These are phyloP conservation scores for Aldabrachelys gigantea DNA, from an alignment of 2,113 vertebrate species.

Conservation along the genomic window DNA sequence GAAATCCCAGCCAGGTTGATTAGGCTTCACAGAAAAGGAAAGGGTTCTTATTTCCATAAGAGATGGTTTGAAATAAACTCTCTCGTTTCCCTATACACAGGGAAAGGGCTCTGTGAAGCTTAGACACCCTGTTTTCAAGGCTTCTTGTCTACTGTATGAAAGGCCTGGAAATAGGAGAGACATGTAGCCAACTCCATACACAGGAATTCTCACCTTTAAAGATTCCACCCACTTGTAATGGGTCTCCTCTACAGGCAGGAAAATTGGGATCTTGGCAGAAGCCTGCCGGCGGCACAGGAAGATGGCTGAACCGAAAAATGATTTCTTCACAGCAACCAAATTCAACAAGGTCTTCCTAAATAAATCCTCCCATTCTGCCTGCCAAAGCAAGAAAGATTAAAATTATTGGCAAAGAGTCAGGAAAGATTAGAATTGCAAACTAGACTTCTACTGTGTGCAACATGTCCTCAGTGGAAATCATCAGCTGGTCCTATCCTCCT, in stretches of 20 bases:
- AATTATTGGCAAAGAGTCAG: background rate
- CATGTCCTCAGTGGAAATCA: background rate
- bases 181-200: background rate
- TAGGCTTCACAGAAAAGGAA: background rate
- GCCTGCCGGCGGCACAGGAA: slow-evolving; percentile 85
- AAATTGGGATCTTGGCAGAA: slow-evolving; percentile 70
- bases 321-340: slow-evolving; percentile 85
- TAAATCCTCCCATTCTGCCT: slow-evolving; percentile 89
- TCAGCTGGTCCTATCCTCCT: background rate
- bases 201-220: slow-evolving; percentile 85
- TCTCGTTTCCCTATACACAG: background rate
- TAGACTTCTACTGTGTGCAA: background rate
- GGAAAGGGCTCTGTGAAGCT: background rate
- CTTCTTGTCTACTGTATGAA: background rate
- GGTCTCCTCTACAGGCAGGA: slow-evolving; percentile 84
- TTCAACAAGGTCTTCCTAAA: slow-evolving; percentile 79
- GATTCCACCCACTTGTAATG: slow-evolving; percentile 91
- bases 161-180: background rate
- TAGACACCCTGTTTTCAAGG: background rate
- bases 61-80: background rate
- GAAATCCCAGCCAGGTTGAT: background rate
- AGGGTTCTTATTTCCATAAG: background rate
- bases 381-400: slow-evolving; percentile 26
- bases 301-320: slow-evolving; percentile 90
- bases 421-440: background rate